Percentiles rank a stretch among this genome's conserved stretches.
Evolutionary conservation across 1,140 invertebrate species (phyloP).

Genomic region (Caerostris extrusa): DNA sequence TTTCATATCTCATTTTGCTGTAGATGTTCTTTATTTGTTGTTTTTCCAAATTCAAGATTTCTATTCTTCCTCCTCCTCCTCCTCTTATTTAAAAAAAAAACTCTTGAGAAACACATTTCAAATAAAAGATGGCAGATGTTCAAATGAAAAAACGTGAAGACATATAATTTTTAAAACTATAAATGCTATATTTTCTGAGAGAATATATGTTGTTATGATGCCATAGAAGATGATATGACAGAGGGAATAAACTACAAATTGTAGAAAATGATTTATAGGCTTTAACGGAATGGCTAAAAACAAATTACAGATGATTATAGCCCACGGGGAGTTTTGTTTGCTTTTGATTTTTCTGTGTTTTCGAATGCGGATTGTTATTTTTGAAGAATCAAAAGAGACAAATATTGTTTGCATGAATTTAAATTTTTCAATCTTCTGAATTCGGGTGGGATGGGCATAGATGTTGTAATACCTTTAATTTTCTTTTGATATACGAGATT

Average conservation of each 20-base stretch:
- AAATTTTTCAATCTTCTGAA: neutral
- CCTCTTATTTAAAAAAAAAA: too few relatives aligned
- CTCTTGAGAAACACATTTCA: neutral
- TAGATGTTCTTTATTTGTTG: neutral
- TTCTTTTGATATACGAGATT: neutral
- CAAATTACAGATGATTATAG: slow-evolving; percentile 29
- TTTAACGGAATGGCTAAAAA: neutral
- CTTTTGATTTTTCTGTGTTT: neutral
- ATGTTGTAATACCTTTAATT: neutral
- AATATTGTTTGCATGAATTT: neutral
- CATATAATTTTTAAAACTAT: slow-evolving; percentile 28
- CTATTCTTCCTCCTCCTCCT: too few relatives aligned
- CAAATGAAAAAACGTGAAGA: neutral
- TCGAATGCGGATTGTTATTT: slow-evolving; percentile 1
- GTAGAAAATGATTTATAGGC: neutral
- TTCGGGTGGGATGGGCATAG: neutral
- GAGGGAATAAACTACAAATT: neutral
- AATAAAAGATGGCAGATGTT: neutral
- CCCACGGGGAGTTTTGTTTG: neutral
- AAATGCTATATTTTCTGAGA: neutral
- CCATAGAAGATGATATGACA: neutral
- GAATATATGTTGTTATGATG: neutral
- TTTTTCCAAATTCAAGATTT: neutral
- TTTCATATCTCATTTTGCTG: neutral
- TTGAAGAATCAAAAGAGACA: neutral